phyloP scores from a whole-genome alignment of 2,797 vertebrate species.

The Linurgus olivaceus region DNA sequence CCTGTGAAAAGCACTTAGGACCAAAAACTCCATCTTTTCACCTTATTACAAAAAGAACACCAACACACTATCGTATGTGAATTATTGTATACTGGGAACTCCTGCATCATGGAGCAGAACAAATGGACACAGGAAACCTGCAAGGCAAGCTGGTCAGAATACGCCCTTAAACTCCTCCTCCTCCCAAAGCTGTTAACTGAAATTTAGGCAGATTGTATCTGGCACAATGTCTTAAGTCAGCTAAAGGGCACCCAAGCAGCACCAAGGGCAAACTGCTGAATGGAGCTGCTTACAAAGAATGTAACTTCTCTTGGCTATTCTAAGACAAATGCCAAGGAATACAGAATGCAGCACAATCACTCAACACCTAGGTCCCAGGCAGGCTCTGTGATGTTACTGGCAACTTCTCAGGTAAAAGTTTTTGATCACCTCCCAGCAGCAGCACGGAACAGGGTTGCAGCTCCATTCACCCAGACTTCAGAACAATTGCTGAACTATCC shows the following conservation, averaged over 20 bases:
- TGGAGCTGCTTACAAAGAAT: fast-evolving
- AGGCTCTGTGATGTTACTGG: fast-evolving
- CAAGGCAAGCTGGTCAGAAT: fast-evolving
- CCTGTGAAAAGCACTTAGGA: fast-evolving
- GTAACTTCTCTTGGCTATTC: fast-evolving
- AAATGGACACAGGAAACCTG: fast-evolving
- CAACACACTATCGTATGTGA: fast-evolving
- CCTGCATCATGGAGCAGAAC: fast-evolving
- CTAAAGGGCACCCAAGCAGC: neutral
- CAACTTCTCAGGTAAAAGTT: fast-evolving
- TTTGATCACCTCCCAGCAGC: fast-evolving
- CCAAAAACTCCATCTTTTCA: neutral
- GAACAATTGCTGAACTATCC: fast-evolving
- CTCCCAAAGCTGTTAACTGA: fast-evolving
- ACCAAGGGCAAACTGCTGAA: fast-evolving
- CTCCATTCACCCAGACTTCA: fast-evolving
- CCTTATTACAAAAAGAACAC: fast-evolving
- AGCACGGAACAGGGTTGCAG: fast-evolving
- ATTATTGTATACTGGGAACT: too few species aligned
- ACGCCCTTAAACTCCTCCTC: fast-evolving
- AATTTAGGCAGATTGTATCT: too few species aligned
- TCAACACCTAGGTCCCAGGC: fast-evolving
- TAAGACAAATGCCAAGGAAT: neutral
- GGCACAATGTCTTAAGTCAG: neutral
- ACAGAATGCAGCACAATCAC: fast-evolving